These are phyloP conservation scores for Halichoeres trimaculatus DNA, from an alignment of 2,113 vertebrate species.

Conservation along the genomic window DNA sequence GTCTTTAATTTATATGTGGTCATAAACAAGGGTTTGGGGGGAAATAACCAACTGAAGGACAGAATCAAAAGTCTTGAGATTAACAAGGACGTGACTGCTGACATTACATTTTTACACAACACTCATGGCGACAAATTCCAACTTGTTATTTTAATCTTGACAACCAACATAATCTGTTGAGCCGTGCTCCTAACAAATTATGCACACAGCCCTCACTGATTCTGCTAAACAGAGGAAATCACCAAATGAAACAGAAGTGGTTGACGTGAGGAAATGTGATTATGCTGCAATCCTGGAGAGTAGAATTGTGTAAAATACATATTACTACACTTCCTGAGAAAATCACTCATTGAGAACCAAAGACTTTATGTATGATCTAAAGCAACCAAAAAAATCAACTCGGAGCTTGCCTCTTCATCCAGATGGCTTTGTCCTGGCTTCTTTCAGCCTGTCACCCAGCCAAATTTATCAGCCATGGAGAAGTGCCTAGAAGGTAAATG, in stretches of 20 bases:
- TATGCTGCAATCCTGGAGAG: too few species aligned
- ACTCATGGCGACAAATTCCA: too few species aligned
- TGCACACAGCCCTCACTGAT: background rate
- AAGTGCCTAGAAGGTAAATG: slow-evolving; percentile 66
- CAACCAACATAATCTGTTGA: background rate
- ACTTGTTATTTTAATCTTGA: too few species aligned
- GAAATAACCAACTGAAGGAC: too few species aligned
- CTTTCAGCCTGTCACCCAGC: slow-evolving; percentile 39
- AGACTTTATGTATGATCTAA: background rate
- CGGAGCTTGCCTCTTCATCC: slow-evolving; percentile 19
- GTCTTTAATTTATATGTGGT: background rate
- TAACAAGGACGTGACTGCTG: too few species aligned
- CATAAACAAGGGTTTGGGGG: too few species aligned
- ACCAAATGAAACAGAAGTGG: background rate
- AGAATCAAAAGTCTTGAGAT: too few species aligned
- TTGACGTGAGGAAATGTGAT: background rate
- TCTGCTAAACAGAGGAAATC: background rate
- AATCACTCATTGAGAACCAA: background rate
- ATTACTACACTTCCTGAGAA: background rate
- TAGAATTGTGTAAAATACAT: too few species aligned
- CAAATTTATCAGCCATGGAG: slow-evolving; percentile 57
- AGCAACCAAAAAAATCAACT: background rate
- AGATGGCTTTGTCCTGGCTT: slow-evolving; percentile 42
- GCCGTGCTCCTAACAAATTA: background rate
- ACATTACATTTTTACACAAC: too few species aligned